These are phyloP conservation scores for Leptoteleia sp. DNA, from an alignment of 1,140 invertebrate species.

Conservation along the genomic window DNA sequence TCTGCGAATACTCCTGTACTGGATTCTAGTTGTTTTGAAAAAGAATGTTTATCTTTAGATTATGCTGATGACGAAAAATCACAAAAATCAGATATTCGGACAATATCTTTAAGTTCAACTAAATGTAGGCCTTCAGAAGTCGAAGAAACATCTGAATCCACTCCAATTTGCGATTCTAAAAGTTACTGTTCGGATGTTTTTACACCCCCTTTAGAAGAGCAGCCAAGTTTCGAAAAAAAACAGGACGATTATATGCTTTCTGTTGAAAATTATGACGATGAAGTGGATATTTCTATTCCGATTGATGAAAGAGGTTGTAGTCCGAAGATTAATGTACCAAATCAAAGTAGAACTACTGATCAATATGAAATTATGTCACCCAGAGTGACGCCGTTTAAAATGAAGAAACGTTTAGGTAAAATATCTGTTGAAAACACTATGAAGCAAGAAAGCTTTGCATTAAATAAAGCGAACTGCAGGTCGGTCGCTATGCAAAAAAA, in stretches of 20 bases:
- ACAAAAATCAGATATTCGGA: slow-evolving; percentile 67
- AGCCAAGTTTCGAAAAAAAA: slow-evolving; percentile 29
- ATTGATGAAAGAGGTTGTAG: slow-evolving; percentile 68
- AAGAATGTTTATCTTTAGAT: slow-evolving; percentile 75
- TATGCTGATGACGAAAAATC: slow-evolving; percentile 77
- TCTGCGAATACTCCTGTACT: slow-evolving; percentile 9
- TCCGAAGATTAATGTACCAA: slow-evolving; percentile 56
- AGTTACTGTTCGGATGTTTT: slow-evolving; percentile 76
- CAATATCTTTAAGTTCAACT: slow-evolving; percentile 74
- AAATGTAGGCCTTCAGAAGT: slow-evolving; percentile 68
- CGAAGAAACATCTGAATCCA: slow-evolving; percentile 66
- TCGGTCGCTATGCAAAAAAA: slow-evolving; percentile 75
- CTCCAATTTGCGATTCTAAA: slow-evolving; percentile 71
- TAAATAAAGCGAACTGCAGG: slow-evolving; percentile 76
- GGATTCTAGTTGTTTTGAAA: slow-evolving; percentile 75
- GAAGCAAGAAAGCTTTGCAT: slow-evolving; percentile 78
- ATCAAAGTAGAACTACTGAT: slow-evolving; percentile 72
- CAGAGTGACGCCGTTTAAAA: slow-evolving; percentile 75
- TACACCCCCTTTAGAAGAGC: slow-evolving; percentile 67
- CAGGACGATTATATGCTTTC: slow-evolving; percentile 18
- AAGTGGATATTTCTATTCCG: slow-evolving; percentile 73
- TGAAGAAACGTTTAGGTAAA: slow-evolving; percentile 77
- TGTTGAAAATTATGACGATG: slow-evolving; percentile 27
- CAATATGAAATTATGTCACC: slow-evolving; percentile 78
- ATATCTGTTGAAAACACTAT: slow-evolving; percentile 77